Evolutionary conservation across 1,140 invertebrate species (phyloP).

Genomic region (Drosophila kohkoa): DNA sequence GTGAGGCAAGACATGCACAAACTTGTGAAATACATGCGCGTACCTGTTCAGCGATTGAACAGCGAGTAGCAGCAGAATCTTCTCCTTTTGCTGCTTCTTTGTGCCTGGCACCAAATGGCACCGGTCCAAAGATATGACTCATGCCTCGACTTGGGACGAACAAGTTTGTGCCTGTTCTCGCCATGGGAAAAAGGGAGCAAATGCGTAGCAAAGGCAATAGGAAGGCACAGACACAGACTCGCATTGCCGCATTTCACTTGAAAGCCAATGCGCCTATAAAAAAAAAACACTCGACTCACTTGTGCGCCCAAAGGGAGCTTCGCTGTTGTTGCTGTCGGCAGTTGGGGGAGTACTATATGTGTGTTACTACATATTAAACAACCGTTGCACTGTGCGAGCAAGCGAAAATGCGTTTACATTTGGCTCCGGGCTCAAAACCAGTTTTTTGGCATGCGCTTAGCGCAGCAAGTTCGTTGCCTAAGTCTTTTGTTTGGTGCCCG

Average conservation of each 20-base stretch:
- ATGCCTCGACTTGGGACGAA: conserved; percentile 40
- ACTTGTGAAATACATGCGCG: conserved; percentile 67
- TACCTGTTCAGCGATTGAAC: conserved; percentile 45
- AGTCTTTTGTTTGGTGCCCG: conserved; percentile 75
- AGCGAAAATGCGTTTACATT: conserved; percentile 64
- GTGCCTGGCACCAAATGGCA: conserved; percentile 46
- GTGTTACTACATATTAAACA: conserved; percentile 22
- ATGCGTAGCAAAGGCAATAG: conserved; percentile 19
- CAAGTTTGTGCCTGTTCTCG: conserved; percentile 60
- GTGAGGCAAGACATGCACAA: conserved; percentile 49
- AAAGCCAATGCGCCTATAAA: conserved; percentile 42
- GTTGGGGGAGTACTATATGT: conserved; percentile 12
- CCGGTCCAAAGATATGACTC: conserved; percentile 50
- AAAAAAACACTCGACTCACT: not conserved
- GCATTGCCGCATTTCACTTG: conserved; percentile 6
- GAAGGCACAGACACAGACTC: conserved; percentile 9
- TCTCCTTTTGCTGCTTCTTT: not conserved
- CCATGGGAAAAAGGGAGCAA: conserved; percentile 73
- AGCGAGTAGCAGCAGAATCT: conserved; percentile 22
- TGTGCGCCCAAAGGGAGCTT: conserved; percentile 11
- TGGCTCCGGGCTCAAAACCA: conserved; percentile 50
- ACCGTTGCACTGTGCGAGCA: conserved; percentile 59
- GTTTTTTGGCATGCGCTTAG: conserved; percentile 66
- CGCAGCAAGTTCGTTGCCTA: conserved; percentile 72
- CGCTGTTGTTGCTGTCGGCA: conserved; percentile 33